Evolutionary conservation across 2,888 invertebrate genomes (phyloP).

Genomic region (Cryptosula pallasiana): DNA sequence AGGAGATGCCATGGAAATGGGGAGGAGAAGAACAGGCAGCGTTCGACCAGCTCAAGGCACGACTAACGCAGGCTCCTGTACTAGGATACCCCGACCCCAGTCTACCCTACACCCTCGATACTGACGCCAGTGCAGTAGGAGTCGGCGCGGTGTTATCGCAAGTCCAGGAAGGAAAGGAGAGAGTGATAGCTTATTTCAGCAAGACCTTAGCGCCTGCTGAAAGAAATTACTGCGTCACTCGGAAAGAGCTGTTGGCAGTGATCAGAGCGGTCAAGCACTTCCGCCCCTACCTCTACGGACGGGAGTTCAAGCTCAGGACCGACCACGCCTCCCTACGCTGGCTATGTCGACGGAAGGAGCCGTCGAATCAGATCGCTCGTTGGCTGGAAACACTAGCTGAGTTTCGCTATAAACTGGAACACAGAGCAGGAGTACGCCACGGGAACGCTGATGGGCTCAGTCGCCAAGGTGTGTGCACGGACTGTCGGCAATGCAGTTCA

Average conservation of each 20-base stretch:
- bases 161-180: neutral
- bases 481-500: neutral
- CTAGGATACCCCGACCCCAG: neutral
- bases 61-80: neutral
- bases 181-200: neutral
- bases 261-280: neutral
- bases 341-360: neutral
- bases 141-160: neutral
- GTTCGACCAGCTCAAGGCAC: neutral
- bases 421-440: neutral
- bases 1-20: neutral
- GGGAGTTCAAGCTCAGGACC: neutral
- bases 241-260: neutral
- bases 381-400: neutral
- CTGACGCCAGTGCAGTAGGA: neutral
- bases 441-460: neutral
- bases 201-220: neutral
- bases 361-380: neutral
- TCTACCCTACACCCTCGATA: neutral
- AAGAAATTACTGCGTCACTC: neutral
- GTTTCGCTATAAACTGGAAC: neutral
- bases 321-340: neutral
- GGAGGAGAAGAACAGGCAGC: neutral
- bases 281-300: neutral
- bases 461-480: neutral